Percentiles rank a stretch among this genome's conserved stretches.
Conservation (phyloP, 2,888 invertebrate genomes). For the Crocallis elinguaria region DNA sequence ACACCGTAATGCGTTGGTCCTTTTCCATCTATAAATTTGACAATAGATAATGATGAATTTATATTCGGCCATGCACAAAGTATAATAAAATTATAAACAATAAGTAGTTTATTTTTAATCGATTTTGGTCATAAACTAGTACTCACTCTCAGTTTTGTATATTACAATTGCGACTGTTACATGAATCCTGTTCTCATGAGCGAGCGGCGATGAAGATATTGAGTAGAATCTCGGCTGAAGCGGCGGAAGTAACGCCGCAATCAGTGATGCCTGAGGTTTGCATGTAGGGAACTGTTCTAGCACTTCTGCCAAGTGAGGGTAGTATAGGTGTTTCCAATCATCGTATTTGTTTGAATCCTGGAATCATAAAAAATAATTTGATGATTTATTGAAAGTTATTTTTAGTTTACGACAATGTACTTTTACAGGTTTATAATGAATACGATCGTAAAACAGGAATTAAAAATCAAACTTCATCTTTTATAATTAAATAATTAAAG, state of each 20-base stretch:
- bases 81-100: too few species aligned
- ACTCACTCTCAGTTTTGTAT: conserved; percentile 91
- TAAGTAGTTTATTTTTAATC: too few species aligned
- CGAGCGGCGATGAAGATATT: conserved; percentile 94
- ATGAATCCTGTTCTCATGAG: conserved; percentile 91
- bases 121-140: too few species aligned
- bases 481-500: too few species aligned
- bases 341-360: conserved; percentile 95
- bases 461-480: too few species aligned
- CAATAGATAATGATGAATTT: too few species aligned
- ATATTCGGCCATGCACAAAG: too few species aligned
- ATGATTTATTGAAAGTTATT: not conserved
- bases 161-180: conserved; percentile 96
- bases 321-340: conserved; percentile 95
- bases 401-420: too few species aligned
- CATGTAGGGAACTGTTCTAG: conserved; percentile 95
- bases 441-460: too few species aligned
- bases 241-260: conserved; percentile 92
- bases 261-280: conserved; percentile 90
- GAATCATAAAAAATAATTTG: conserved; percentile 23
- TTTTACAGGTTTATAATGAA: too few species aligned
- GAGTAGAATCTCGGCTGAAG: conserved; percentile 97
- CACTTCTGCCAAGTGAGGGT: conserved; percentile 94
- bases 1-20: conserved; percentile 95
- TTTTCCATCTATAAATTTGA: conserved; percentile 87